These are phyloP conservation scores for Amblyraja radiata DNA, from an alignment of 2,797 vertebrate genomes.

Conservation along the genomic window DNA sequence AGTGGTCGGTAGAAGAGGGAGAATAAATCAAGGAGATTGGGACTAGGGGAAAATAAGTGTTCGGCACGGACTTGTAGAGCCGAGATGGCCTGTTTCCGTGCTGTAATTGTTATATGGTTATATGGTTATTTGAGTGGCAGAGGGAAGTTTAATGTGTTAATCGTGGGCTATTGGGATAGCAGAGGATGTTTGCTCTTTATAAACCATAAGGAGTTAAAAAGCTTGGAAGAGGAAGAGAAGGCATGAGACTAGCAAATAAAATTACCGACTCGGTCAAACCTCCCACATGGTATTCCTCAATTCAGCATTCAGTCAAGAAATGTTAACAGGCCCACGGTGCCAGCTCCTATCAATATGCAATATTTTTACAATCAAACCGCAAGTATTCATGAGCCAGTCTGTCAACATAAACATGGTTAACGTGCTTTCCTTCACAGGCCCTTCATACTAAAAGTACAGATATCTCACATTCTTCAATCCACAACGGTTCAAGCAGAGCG, in stretches of 20 bases:
- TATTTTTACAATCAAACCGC: conserved; percentile 19
- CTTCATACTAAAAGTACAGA: conserved; percentile 24
- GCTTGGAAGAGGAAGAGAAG: not conserved
- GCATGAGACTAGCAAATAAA: not conserved
- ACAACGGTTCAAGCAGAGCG: not conserved
- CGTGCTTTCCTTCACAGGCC: conserved; percentile 23
- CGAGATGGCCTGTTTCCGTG: too few species aligned
- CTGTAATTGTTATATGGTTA: too few species aligned
- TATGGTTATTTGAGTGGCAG: too few species aligned
- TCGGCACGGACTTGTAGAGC: too few species aligned
- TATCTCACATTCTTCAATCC: conserved; percentile 12
- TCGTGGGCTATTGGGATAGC: too few species aligned
- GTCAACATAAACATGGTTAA: not conserved
- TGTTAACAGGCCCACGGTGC: not conserved
- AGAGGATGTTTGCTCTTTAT: too few species aligned
- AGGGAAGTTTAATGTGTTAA: too few species aligned
- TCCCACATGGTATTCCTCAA: not conserved
- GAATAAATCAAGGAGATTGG: too few species aligned
- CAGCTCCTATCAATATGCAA: conserved; percentile 14
- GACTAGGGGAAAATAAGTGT: too few species aligned
- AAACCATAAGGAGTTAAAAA: not conserved
- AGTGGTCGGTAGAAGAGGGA: too few species aligned
- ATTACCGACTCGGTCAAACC: not conserved
- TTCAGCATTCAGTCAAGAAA: not conserved
- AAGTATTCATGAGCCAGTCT: conserved; percentile 28